Conservation (phyloP, 1,140 invertebrate species). For the Nephila pilipes region DNA sequence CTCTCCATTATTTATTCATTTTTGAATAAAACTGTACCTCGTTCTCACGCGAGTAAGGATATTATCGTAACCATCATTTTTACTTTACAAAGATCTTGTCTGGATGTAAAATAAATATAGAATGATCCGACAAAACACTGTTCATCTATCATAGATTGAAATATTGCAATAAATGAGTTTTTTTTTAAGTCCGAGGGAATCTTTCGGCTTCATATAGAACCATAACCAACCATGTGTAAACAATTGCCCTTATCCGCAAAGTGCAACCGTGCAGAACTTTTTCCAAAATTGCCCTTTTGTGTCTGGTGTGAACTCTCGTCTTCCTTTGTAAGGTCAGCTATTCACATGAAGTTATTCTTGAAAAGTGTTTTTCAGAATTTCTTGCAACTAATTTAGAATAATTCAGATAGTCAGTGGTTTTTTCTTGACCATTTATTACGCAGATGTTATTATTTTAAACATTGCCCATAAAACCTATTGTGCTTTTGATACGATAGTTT, state of each 20-base stretch:
- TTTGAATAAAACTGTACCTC: no score
- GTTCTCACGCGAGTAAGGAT: no score
- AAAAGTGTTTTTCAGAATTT: neutral
- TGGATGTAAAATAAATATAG: neutral
- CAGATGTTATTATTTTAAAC: neutral
- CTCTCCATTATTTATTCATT: no score
- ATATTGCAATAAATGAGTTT: neutral
- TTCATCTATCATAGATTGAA: neutral
- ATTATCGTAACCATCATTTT: no score
- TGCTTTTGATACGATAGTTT: neutral
- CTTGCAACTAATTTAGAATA: neutral
- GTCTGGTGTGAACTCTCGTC: neutral
- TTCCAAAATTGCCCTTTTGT: neutral
- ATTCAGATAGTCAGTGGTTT: neutral
- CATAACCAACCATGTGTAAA: neutral
- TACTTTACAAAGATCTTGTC: neutral
- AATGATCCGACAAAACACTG: neutral
- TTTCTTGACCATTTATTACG: neutral
- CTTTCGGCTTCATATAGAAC: neutral
- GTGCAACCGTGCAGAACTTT: constrained; percentile 14
- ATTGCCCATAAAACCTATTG: neutral
- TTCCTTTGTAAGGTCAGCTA: neutral
- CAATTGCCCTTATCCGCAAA: constrained; percentile 19
- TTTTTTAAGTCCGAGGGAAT: neutral
- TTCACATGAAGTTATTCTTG: neutral